phyloP scores from a whole-genome alignment of 2,113 vertebrate species.

The Zingel zingel region DNA sequence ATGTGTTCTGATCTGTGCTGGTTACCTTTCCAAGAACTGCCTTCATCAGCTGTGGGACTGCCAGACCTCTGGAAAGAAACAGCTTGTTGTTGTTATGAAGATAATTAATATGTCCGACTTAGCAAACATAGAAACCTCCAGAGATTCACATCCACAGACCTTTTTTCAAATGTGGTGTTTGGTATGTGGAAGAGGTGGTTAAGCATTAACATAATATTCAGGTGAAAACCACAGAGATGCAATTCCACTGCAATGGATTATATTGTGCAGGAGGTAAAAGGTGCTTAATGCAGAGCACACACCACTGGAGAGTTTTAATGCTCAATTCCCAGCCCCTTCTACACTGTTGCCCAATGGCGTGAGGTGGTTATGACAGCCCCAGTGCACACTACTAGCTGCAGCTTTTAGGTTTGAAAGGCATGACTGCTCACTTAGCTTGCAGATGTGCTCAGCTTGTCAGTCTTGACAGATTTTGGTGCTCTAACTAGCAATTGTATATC shows the following conservation, averaged over 20 bases:
- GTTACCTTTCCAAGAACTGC: constrained; percentile 59
- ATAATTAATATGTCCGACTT: constrained; percentile 24
- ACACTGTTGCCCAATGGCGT: no score
- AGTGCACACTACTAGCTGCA: no score
- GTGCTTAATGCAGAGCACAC: background rate
- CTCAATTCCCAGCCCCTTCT: background rate
- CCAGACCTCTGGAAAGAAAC: constrained; percentile 73
- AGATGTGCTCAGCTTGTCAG: no score
- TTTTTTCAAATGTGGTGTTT: background rate
- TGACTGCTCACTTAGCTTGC: no score
- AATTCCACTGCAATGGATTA: constrained; percentile 4
- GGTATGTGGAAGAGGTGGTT: constrained; percentile 42
- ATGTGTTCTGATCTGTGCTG: constrained; percentile 69
- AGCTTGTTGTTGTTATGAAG: constrained; percentile 20
- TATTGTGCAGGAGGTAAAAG: background rate
- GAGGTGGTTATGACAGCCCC: no score
- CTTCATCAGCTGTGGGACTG: constrained; percentile 75
- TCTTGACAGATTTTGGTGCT: no score
- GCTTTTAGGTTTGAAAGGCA: no score
- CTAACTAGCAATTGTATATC: no score
- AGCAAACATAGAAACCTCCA: constrained; percentile 28
- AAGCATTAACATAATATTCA: constrained; percentile 45
- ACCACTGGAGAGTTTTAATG: background rate
- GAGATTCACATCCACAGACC: constrained; percentile 27
- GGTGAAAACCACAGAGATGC: constrained; percentile 25